Conservation (phyloP, 2,797 vertebrate species). For the Pantherophis alleghaniensis region DNA sequence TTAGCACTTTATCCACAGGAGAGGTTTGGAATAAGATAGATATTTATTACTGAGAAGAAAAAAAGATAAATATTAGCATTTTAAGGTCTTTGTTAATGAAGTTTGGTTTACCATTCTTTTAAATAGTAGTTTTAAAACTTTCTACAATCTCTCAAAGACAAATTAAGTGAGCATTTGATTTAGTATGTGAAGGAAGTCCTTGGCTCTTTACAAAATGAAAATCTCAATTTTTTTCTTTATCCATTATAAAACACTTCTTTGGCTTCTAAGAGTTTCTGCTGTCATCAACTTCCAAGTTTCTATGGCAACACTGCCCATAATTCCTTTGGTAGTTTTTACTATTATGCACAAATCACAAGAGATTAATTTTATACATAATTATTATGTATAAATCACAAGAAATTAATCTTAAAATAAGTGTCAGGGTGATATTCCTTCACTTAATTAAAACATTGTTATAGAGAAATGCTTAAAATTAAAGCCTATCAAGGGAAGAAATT, state of each 20-base stretch:
- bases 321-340: conserved; percentile 39
- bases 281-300: conserved; percentile 39
- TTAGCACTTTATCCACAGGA: conserved; percentile 18
- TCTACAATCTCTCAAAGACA: conserved; percentile 15
- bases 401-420: conserved; percentile 35
- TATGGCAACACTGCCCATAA: conserved; percentile 35
- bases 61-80: conserved; percentile 26
- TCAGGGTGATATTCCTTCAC: neutral
- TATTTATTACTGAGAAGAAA: conserved; percentile 12
- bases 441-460: conserved; percentile 21
- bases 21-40: conserved; percentile 28
- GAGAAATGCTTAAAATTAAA: conserved; percentile 34
- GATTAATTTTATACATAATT: conserved; percentile 24
- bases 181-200: conserved; percentile 17
- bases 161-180: conserved; percentile 52
- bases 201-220: conserved; percentile 35
- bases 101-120: conserved; percentile 30
- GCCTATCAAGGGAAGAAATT: conserved; percentile 3
- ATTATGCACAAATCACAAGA: conserved; percentile 7
- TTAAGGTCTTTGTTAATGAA: conserved; percentile 40
- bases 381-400: neutral
- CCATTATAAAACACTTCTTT: conserved; percentile 30
- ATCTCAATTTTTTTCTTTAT: conserved; percentile 35
- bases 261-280: conserved; percentile 35
- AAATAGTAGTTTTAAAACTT: conserved; percentile 21